These are phyloP conservation scores for Catagonus wagneri DNA, from an alignment of 2,113 vertebrate genomes.

Conservation along the genomic window DNA sequence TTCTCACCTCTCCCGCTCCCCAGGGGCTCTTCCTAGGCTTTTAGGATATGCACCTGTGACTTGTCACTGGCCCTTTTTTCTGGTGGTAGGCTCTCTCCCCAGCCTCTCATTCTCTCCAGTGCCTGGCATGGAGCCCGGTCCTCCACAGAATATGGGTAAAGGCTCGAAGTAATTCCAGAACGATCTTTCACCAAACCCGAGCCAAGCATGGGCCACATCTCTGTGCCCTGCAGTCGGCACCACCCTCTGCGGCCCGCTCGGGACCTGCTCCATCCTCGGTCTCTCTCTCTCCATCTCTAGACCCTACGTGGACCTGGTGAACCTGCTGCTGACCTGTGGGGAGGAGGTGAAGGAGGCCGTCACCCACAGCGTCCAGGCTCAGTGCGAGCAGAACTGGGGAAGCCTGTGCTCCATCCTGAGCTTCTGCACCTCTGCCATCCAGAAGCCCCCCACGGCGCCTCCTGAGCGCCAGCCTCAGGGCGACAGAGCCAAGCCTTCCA, in stretches of 20 bases:
- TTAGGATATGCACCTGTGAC: neutral
- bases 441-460: slow-evolving; percentile 78
- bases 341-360: slow-evolving; percentile 97
- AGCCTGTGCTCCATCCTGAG: slow-evolving; percentile 96
- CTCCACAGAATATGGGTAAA: neutral
- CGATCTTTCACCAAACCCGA: neutral
- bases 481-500: slow-evolving; percentile 82
- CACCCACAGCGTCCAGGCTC: slow-evolving; percentile 93
- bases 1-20: no score
- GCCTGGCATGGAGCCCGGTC: neutral
- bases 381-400: slow-evolving; percentile 98
- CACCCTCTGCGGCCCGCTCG: accelerated
- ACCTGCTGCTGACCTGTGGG: slow-evolving; percentile 95
- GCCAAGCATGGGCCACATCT: accelerated
- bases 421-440: slow-evolving; percentile 90
- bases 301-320: slow-evolving; percentile 97
- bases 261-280: neutral
- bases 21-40: neutral
- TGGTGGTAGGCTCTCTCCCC: neutral
- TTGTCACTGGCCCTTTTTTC: neutral
- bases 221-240: neutral
- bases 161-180: neutral
- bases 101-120: no score
- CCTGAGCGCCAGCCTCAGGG: slow-evolving; percentile 77
- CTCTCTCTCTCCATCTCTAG: slow-evolving; percentile 83